phyloP scores from a whole-genome alignment of 2,888 invertebrate species.

The Molanna angustata region DNA sequence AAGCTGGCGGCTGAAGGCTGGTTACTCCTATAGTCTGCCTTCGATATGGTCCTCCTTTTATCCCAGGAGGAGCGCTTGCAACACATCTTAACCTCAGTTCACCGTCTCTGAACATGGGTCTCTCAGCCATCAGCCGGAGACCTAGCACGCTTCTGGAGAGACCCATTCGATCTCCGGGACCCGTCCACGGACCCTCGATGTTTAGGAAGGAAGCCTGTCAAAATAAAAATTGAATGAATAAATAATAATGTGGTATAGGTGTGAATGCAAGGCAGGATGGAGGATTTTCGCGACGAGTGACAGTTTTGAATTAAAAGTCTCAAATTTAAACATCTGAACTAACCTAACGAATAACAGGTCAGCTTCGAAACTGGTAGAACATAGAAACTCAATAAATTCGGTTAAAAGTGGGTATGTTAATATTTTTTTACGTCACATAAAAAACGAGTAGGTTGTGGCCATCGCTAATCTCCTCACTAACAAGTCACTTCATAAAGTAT shows the following conservation, averaged over 20 bases:
- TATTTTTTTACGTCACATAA: too few species aligned
- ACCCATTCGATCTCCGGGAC: neutral
- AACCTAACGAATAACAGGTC: too few species aligned
- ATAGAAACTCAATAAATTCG: too few species aligned
- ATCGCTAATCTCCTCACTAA: too few species aligned
- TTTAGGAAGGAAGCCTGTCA: conserved; percentile 10
- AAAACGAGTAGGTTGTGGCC: too few species aligned
- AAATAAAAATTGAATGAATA: neutral
- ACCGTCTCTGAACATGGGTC: neutral
- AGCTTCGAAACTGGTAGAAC: too few species aligned
- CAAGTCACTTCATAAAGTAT: too few species aligned
- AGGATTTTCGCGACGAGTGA: too few species aligned
- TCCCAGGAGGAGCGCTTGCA: neutral
- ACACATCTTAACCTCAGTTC: neutral
- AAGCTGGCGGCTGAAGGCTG: conserved; percentile 1
- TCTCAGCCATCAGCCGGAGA: conserved; percentile 6
- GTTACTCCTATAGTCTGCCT: neutral
- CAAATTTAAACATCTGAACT: too few species aligned
- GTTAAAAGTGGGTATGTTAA: too few species aligned
- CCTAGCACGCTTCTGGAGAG: conserved; percentile 1
- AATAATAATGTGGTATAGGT: neutral
- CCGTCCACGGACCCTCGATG: conserved; percentile 12
- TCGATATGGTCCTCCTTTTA: neutral
- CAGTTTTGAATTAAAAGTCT: too few species aligned
- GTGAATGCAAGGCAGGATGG: too few species aligned